Percentiles rank a stretch among this genome's conserved stretches.
These are phyloP conservation scores for Ooceraea biroi DNA, from an alignment of 1,140 invertebrate genomes.

Conservation along the genomic window DNA sequence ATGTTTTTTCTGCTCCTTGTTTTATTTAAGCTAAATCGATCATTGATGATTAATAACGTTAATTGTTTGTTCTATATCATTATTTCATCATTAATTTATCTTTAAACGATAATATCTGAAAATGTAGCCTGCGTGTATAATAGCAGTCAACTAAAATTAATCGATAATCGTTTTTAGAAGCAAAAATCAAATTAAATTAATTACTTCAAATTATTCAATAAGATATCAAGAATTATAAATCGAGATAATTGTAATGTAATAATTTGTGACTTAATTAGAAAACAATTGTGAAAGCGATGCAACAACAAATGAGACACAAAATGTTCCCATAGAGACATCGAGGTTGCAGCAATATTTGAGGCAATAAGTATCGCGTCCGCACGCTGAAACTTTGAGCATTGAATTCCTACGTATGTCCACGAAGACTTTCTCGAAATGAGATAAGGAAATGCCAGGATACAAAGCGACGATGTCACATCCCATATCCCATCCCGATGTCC, in stretches of 20 bases:
- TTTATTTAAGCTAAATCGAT: too few relatives aligned
- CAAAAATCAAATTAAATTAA: background rate
- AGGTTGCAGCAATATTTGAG: constrained; percentile 17
- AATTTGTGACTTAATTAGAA: too few relatives aligned
- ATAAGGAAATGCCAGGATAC: constrained; percentile 53
- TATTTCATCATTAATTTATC: background rate
- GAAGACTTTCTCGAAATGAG: constrained; percentile 50
- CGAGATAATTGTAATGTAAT: background rate
- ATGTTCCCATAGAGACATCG: background rate
- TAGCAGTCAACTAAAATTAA: background rate
- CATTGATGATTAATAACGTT: too few relatives aligned
- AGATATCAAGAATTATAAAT: background rate
- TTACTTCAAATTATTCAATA: background rate
- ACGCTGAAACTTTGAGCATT: constrained; percentile 51
- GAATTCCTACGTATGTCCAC: constrained; percentile 35
- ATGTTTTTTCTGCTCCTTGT: background rate
- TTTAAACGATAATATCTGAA: background rate
- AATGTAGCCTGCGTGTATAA: background rate
- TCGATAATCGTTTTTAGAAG: background rate
- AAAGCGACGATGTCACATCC: background rate
- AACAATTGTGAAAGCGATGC: background rate
- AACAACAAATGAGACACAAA: background rate
- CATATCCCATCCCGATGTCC: background rate
- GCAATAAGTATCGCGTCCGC: constrained; percentile 49
- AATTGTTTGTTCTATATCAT: too few relatives aligned